Percentiles rank a stretch among this genome's conserved stretches.
These are phyloP conservation scores for Sebastes glaucus DNA, from an alignment of 2,797 vertebrate species.

Conservation along the genomic window DNA sequence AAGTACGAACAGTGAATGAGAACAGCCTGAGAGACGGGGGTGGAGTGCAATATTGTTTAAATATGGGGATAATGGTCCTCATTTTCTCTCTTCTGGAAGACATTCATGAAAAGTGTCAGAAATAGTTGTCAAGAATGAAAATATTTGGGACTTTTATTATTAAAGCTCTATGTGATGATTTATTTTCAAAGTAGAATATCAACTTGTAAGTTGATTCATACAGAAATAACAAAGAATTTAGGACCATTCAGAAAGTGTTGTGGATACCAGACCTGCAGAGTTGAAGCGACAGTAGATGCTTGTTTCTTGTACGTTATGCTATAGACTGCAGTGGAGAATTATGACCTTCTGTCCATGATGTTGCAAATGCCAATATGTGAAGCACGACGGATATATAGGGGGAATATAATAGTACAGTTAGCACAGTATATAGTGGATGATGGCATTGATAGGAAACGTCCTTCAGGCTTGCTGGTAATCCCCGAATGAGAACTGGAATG, in stretches of 20 bases:
- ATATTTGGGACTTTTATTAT: background rate
- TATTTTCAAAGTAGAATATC: background rate
- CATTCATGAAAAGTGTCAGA: background rate
- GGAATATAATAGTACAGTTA: background rate
- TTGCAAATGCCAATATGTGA: background rate
- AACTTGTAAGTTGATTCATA: background rate
- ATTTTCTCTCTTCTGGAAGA: background rate
- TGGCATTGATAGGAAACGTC: conserved; percentile 26
- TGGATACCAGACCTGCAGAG: background rate
- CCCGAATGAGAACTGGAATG: conserved; percentile 49
- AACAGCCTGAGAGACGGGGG: no score
- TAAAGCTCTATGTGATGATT: background rate
- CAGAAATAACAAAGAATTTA: background rate
- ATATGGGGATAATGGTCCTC: background rate
- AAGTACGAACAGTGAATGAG: no score
- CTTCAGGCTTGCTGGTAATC: conserved; percentile 53
- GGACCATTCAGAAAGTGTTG: background rate
- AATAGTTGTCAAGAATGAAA: background rate
- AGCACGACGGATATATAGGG: background rate
- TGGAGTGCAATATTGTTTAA: background rate
- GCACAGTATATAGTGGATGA: background rate
- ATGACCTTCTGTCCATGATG: background rate
- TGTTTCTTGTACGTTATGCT: background rate
- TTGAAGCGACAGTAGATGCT: background rate
- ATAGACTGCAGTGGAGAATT: background rate